Evolutionary conservation across 2,888 invertebrate species (phyloP).

Genomic region (Priocnemis perturbator): DNA sequence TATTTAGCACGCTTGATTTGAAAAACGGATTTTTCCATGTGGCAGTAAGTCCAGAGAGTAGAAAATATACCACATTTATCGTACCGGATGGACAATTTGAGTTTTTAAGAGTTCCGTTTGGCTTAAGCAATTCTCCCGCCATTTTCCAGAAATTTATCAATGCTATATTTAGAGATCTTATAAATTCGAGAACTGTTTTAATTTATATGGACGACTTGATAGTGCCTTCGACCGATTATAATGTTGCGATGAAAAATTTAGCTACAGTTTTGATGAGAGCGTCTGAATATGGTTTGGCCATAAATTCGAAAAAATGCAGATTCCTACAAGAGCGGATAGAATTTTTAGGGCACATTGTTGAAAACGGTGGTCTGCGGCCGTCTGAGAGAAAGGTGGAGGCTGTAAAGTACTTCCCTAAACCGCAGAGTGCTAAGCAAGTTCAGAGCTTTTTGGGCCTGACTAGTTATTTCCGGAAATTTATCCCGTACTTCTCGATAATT

Average conservation of each 20-base stretch:
- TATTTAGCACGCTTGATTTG: no score
- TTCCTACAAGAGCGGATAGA: background rate
- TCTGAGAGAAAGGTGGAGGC: background rate
- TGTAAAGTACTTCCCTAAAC: background rate
- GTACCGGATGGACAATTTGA: no score
- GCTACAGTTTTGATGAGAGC: background rate
- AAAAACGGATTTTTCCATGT: no score
- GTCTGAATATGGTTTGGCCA: background rate
- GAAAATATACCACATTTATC: no score
- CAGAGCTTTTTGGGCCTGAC: conserved; percentile 3
- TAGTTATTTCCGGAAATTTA: conserved; percentile 6
- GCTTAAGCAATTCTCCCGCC: background rate
- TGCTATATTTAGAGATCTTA: no score
- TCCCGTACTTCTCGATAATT: background rate
- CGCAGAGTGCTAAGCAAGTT: background rate
- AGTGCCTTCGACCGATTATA: background rate
- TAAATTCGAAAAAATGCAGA: background rate
- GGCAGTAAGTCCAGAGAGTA: no score
- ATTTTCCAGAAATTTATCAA: no score
- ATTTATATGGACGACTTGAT: no score
- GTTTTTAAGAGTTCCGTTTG: no score
- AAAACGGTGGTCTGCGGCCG: background rate
- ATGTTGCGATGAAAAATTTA: background rate
- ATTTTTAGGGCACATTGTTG: background rate
- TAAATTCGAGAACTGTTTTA: no score